A percentile compares a stretch with the other conserved stretches of the same genome.
phyloP scores from a whole-genome alignment of 2,888 invertebrate genomes.

The Eremobia ochroleuca region DNA sequence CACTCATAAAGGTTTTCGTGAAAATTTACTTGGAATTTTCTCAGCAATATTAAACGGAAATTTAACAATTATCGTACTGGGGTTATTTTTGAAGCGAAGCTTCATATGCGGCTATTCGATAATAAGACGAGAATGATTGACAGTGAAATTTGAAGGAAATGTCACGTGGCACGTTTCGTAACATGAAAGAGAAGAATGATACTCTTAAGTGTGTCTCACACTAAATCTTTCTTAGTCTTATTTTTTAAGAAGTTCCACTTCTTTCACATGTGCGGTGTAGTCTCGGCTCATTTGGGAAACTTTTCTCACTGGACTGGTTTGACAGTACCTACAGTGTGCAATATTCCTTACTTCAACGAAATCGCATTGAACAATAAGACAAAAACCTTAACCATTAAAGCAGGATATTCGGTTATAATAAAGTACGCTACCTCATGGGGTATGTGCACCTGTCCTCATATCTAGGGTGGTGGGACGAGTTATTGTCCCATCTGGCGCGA shows the following conservation, averaged over 20 bases:
- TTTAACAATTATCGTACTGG: background rate
- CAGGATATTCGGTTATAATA: conserved; percentile 49
- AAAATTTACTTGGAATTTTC: background rate
- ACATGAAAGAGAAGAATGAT: background rate
- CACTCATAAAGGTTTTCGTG: background rate
- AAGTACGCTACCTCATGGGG: conserved; percentile 52
- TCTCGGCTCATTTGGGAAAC: background rate
- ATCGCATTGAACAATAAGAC: background rate
- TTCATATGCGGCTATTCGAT: background rate
- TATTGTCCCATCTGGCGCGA: conserved; percentile 68
- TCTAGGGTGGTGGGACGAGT: conserved; percentile 58
- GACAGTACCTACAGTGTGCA: background rate
- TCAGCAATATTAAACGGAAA: background rate
- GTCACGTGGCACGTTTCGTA: background rate
- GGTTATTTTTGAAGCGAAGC: background rate
- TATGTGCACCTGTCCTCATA: conserved; percentile 63
- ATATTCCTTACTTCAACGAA: background rate
- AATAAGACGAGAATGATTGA: background rate
- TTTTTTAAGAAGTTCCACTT: background rate
- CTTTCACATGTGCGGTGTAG: background rate
- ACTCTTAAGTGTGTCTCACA: background rate
- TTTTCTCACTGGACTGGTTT: background rate
- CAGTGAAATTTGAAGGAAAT: background rate
- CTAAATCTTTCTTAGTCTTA: no score
- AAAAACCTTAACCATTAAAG: conserved; percentile 4